These are phyloP conservation scores for Cyrtorhinus lividipennis DNA, from an alignment of 1,140 invertebrate genomes.

Conservation along the genomic window DNA sequence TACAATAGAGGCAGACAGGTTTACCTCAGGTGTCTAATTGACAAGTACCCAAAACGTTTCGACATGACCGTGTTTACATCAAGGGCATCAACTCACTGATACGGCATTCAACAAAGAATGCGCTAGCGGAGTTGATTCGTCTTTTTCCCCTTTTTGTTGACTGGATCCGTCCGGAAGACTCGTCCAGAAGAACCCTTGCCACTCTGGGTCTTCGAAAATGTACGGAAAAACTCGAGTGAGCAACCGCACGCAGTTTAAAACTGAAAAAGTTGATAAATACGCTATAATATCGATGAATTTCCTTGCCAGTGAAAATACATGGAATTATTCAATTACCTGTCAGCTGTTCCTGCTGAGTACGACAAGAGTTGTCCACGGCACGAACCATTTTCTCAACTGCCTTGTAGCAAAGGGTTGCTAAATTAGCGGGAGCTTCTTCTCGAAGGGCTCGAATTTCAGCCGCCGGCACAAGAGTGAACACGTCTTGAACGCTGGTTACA, in stretches of 20 bases:
- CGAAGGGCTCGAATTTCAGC: constrained; percentile 82
- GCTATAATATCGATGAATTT: not conserved
- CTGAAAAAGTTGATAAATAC: constrained; percentile 32
- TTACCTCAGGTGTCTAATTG: no score
- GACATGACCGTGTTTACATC: no score
- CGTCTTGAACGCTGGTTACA: constrained; percentile 85
- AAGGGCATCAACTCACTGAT: constrained; percentile 77
- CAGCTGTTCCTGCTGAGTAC: constrained; percentile 86
- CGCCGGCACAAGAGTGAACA: constrained; percentile 90
- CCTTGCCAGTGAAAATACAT: not conserved
- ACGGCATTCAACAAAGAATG: constrained; percentile 85
- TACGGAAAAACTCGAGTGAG: constrained; percentile 92
- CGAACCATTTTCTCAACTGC: constrained; percentile 91
- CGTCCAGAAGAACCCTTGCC: constrained; percentile 98
- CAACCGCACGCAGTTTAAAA: constrained; percentile 85
- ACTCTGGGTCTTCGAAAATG: constrained; percentile 95
- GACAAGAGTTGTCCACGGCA: constrained; percentile 83
- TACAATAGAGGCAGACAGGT: no score
- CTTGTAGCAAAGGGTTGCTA: constrained; percentile 97
- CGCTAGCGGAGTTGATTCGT: constrained; percentile 71
- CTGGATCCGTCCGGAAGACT: constrained; percentile 51
- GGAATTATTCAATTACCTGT: constrained; percentile 44
- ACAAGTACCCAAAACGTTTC: no score
- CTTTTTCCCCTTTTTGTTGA: constrained; percentile 31
- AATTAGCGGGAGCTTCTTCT: constrained; percentile 93